Conservation (phyloP, 1,140 invertebrate genomes). For the Lithobius niger region DNA sequence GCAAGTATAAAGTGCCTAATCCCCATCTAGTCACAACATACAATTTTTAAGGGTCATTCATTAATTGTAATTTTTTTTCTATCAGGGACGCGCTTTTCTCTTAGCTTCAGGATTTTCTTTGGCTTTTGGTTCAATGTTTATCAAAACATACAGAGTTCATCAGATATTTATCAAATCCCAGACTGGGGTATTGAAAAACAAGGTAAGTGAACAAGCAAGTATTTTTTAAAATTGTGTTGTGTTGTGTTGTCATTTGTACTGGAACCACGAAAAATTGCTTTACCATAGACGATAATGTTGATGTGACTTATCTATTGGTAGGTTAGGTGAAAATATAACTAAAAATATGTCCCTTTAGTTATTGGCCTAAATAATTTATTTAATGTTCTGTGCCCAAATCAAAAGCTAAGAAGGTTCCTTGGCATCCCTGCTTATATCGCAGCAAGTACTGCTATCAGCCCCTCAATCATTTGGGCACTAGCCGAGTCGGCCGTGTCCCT, state of each 20-base stretch:
- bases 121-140: conserved; percentile 79
- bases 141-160: conserved; percentile 76
- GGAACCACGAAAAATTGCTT: not conserved
- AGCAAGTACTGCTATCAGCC: too few relatives aligned
- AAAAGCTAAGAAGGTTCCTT: too few relatives aligned
- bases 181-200: conserved; percentile 47
- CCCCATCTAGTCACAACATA: conserved; percentile 3
- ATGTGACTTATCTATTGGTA: too few relatives aligned
- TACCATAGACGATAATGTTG: not conserved
- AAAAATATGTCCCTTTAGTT: too few relatives aligned
- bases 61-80: conserved; percentile 21
- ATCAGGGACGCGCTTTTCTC: conserved; percentile 70
- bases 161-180: conserved; percentile 61
- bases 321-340: too few relatives aligned
- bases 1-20: conserved; percentile 45
- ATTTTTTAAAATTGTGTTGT: conserved; percentile 1
- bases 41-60: not conserved
- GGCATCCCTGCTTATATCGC: too few relatives aligned
- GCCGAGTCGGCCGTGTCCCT: too few relatives aligned
- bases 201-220: too few relatives aligned
- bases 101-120: conserved; percentile 74
- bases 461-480: too few relatives aligned
- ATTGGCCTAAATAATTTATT: too few relatives aligned
- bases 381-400: too few relatives aligned
- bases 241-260: not conserved